Conservation (phyloP, 2,113 vertebrate species). For the Plotosus lineatus region DNA sequence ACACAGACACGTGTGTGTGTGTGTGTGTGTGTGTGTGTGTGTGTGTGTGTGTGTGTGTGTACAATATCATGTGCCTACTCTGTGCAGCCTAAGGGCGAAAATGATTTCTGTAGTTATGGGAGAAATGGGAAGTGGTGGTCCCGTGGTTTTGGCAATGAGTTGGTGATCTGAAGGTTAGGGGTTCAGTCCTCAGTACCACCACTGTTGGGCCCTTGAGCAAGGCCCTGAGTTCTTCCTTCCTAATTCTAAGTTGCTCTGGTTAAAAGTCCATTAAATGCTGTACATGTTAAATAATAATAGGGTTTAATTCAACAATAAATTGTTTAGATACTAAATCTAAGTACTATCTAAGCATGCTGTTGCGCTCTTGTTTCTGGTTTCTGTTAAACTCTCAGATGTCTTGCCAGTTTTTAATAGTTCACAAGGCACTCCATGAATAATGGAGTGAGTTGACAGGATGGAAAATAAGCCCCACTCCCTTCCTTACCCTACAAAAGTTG, state of each 20-base stretch:
- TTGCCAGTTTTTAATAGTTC: slow-evolving; percentile 42
- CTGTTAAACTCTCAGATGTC: slow-evolving; percentile 28
- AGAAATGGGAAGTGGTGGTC: too few relatives aligned
- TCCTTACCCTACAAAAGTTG: neutral
- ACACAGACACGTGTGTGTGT: too few relatives aligned
- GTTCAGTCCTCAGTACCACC: too few relatives aligned
- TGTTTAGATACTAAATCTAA: neutral
- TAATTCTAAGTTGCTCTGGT: too few relatives aligned
- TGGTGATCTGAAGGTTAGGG: too few relatives aligned
- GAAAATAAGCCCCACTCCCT: slow-evolving; percentile 16
- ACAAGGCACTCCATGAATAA: slow-evolving; percentile 42
- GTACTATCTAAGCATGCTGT: neutral
- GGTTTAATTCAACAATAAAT: slow-evolving; percentile 9
- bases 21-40: too few relatives aligned
- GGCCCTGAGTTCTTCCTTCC: too few relatives aligned
- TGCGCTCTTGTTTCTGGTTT: slow-evolving; percentile 37
- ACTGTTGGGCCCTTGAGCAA: too few relatives aligned
- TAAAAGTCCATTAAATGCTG: neutral
- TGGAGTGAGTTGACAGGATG: slow-evolving; percentile 29
- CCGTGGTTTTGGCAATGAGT: too few relatives aligned
- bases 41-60: too few relatives aligned
- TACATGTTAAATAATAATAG: neutral
- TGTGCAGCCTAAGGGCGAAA: neutral
- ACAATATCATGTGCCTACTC: neutral
- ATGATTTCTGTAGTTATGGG: neutral